Conservation (phyloP, 2,888 invertebrate genomes). For the Metallyticus violacea region DNA sequence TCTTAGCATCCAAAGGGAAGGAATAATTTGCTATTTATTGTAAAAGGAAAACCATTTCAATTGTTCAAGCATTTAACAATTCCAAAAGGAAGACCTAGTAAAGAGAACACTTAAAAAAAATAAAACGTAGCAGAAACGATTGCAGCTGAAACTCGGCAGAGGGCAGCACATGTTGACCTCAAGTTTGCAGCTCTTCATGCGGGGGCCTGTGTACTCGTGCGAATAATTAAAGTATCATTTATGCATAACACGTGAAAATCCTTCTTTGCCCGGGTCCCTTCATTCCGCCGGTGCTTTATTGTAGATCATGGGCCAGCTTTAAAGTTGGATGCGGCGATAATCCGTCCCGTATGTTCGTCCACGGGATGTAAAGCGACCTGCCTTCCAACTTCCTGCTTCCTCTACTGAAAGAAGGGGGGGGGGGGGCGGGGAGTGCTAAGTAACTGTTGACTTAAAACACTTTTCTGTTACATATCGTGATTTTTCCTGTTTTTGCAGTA, state of each 20-base stretch:
- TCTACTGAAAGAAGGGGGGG: not conserved
- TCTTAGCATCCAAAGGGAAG: too few species aligned
- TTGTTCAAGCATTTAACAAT: not conserved
- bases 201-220: not conserved
- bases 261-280: not conserved
- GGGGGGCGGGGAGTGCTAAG: too few species aligned
- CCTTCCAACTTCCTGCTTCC: not conserved
- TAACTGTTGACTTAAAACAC: too few species aligned
- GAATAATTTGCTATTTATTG: too few species aligned
- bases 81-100: not conserved
- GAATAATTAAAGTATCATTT: conserved; percentile 4
- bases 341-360: not conserved
- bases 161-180: not conserved
- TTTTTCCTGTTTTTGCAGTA: too few species aligned
- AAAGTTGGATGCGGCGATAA: conserved; percentile 1
- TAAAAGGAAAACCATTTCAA: too few species aligned
- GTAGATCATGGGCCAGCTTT: not conserved
- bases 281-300: not conserved
- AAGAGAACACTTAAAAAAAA: not conserved
- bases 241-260: conserved; percentile 1
- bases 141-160: not conserved
- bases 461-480: too few species aligned
- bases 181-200: not conserved
- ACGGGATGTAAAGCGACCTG: not conserved
- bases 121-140: not conserved